Evolutionary conservation across 2,113 vertebrate genomes (phyloP).

Genomic region (Poeciliopsis prolifica): DNA sequence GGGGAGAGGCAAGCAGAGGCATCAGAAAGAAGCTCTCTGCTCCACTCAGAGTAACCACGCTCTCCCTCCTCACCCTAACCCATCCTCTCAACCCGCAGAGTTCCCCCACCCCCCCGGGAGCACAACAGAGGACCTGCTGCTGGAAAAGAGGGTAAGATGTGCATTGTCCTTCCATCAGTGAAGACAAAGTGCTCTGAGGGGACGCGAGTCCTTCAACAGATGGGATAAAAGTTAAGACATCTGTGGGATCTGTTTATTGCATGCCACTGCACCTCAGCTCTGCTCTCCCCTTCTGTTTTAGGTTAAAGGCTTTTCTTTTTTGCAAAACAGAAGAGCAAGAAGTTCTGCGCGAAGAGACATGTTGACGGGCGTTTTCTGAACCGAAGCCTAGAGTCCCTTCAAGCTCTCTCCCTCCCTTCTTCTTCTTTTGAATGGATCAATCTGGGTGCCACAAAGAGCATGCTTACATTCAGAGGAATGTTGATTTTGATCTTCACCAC

Average conservation of each 20-base stretch:
- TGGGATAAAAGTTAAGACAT: conserved; percentile 47
- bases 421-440: conserved; percentile 51
- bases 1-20: conserved; percentile 63
- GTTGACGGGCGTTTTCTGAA: conserved; percentile 37
- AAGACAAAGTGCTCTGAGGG: conserved; percentile 6
- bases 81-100: conserved; percentile 60
- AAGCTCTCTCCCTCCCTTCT: background rate
- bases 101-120: conserved; percentile 28
- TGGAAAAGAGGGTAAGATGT: conserved; percentile 44
- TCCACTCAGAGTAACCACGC: conserved; percentile 64
- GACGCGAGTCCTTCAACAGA: conserved; percentile 29
- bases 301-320: conserved; percentile 19
- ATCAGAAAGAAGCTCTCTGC: conserved; percentile 66
- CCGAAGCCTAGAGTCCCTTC: conserved; percentile 26
- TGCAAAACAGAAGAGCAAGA: conserved; percentile 1
- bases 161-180: conserved; percentile 26
- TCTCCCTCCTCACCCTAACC: conserved; percentile 64
- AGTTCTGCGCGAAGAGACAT: conserved; percentile 5
- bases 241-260: conserved; percentile 33
- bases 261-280: conserved; percentile 24
- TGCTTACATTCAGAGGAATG: conserved; percentile 41
- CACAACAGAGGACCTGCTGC: conserved; percentile 49
- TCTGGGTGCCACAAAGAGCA: conserved; percentile 36
- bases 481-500: conserved; percentile 51
- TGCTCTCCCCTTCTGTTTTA: conserved; percentile 43